Base-by-base conservation (phyloP, 2,888 invertebrate genomes). In the Tetragonisca angustula region DNA sequence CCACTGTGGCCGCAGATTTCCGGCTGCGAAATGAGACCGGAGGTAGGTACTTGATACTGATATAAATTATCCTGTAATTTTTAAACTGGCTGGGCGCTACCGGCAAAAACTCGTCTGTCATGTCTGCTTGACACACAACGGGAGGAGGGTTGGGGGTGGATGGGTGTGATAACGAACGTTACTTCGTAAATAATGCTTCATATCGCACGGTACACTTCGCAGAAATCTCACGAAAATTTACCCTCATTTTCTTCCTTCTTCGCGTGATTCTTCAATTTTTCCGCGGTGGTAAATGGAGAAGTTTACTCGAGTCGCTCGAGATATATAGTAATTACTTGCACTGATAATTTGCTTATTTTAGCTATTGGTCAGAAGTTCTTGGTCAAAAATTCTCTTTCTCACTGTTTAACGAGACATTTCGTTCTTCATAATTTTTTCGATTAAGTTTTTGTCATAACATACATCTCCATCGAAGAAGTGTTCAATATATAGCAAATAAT, bases 41-140 rank as follows among this genome's bases (percentile, higher is more conserved):
- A 59, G 73, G 32, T 59, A 59, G 69, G 32, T 59, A 70, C 73
- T 80, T 80, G 81, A 81, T 80, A 70, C 56, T 27, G 21, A 15
- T 80, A 80, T 56, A 74, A 73, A 81, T 80, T 79, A 81, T 80
- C 50, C 62, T n/a, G 61, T 70, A 70, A 70, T 75, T 81, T 82
- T 75, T 74, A 61, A 59, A 52, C 27, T 27, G 54, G 17, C 61
- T 54, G 49, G 43, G 13, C 43, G 59, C 19, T 49, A 32, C 17
- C 3, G 43, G 49, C 6, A 61, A 74, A 74, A 75, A 54, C 27
- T 32, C 54, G 17, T 43, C 74, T 54, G 52, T 24, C 70, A 17
- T 70, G 24, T 32, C 64, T 27, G 17, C 27, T 52, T 52, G 81
- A 74, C 56, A 65, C 15, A 52, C 15, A n/a, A 2, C n/a, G 27